These are phyloP conservation scores for Ammospiza nelsoni DNA, from an alignment of 2,113 vertebrate genomes.

Conservation along the genomic window DNA sequence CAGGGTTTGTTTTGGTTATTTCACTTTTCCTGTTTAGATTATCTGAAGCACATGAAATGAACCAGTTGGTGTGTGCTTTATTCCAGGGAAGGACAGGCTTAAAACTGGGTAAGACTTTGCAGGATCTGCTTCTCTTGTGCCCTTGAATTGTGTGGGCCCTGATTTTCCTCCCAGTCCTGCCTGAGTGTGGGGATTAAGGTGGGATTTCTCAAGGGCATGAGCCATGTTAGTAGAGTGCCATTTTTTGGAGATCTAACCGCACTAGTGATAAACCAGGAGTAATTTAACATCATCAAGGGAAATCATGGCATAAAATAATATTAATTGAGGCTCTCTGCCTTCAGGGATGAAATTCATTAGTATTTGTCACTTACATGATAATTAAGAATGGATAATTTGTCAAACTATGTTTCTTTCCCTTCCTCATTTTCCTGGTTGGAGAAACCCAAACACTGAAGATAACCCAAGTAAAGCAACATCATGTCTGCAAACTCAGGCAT, in stretches of 20 bases:
- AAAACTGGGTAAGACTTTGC: not conserved
- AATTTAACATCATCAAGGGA: not conserved
- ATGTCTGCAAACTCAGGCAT: not conserved
- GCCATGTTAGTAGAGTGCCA: fast-evolving
- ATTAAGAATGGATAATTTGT: not conserved
- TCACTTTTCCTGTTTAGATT: not conserved
- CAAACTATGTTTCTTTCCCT: not conserved
- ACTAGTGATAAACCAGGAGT: not conserved
- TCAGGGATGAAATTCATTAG: not conserved
- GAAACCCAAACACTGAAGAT: not conserved
- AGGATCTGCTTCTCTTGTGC: not conserved
- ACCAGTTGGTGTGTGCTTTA: not conserved
- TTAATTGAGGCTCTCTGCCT: not conserved
- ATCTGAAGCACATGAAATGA: not conserved
- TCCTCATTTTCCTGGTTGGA: not conserved
- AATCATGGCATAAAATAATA: not conserved
- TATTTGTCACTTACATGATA: not conserved
- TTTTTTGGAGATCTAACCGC: not conserved
- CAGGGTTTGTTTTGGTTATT: not conserved
- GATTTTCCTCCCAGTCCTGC: not conserved
- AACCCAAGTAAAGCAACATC: not conserved
- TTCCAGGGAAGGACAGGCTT: not conserved
- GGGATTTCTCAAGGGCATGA: not conserved
- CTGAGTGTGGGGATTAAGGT: not conserved
- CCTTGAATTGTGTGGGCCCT: not conserved